Evolutionary conservation across 2,113 vertebrate genomes (phyloP), one percentile per base, ranked within the genome.

Genomic region (Carollia perspicillata): DNA sequence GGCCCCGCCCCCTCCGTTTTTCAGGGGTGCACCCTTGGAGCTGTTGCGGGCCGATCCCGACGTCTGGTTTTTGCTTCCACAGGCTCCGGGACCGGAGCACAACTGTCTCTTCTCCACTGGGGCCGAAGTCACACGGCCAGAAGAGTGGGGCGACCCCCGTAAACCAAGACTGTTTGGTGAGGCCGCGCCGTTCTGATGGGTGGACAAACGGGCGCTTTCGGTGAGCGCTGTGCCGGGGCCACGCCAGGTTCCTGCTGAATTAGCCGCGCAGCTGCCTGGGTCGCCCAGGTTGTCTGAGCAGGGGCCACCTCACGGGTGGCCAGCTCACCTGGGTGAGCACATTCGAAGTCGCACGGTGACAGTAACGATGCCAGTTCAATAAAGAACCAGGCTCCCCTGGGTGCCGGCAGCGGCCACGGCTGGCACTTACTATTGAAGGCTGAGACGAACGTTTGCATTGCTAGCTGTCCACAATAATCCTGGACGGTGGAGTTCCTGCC

Each of bases 151-250:
- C 92, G 33, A 75, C 80, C 71, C 80, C 90, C 93, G 95, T 93
- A 92, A 92, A 92, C 87, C 90, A 87, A 60, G 93, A 87, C 65
- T 87, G 95, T 95, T 96, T 87, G 42, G 58, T 92, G 94, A 65
- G 84, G 86, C 80, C 84, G 79, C 75, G 94, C 88, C 49, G 3
- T 40, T 77, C 71, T 84, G 84, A 80, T 30, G 35, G 49, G 55
- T 69, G 11, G 74, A 60, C 65, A 89, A 90, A 69, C 80, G 80
- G 58, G 58, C 88, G 92, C 26, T 60, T 68, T 84, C 33, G 84
- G 96, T 90, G 80, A 96, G 51, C 58, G 3, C 0, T 0, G 63
- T 30, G 14, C 23, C 47, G 47, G 2, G 22, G 83, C 74, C 5
- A 84, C 66, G 77, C 7, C 22, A 8, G 44, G 51, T 72, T 44